These are phyloP conservation scores for Tetramorium parvispinum DNA, from an alignment of 1,140 invertebrate species.

Conservation along the genomic window DNA sequence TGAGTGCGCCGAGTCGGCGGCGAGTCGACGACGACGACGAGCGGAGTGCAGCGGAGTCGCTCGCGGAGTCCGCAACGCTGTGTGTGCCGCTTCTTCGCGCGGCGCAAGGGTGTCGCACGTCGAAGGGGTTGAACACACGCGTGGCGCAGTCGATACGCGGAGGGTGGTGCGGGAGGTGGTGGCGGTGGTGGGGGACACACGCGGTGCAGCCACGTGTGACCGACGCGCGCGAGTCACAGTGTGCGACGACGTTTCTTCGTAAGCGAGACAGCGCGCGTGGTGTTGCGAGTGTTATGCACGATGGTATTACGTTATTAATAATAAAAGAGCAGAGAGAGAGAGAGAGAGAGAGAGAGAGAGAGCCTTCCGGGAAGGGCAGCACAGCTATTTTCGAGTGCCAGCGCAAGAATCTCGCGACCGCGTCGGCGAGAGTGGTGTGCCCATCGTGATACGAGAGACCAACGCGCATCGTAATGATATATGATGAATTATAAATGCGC, in stretches of 20 bases:
- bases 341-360: neutral
- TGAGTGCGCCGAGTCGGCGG: constrained; percentile 78
- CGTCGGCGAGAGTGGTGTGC: neutral
- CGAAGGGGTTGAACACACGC: constrained; percentile 11
- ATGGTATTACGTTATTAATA: constrained; percentile 26
- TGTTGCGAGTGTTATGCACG: neutral
- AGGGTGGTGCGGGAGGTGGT: constrained; percentile 55
- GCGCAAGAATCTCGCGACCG: constrained; percentile 3
- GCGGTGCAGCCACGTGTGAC: constrained; percentile 55
- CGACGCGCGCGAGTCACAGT: constrained; percentile 31
- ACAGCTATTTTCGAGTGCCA: constrained; percentile 64
- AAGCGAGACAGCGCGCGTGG: neutral
- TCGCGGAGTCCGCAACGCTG: constrained; percentile 30
- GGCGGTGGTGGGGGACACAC: constrained; percentile 21
- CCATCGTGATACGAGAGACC: constrained; percentile 26
- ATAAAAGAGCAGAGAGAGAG: neutral
- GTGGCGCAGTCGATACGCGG: constrained; percentile 60
- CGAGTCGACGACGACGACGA: constrained; percentile 48
- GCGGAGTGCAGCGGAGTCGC: constrained; percentile 66
- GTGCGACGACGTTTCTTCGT: neutral
- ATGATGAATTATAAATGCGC: neutral
- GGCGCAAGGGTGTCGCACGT: neutral
- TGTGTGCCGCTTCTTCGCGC: neutral
- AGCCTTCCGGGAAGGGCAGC: constrained; percentile 24
- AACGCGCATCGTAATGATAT: neutral